Percentiles rank a stretch among this genome's conserved stretches.
phyloP scores from a whole-genome alignment of 2,113 vertebrate species.

The Cryptomyrus ogoouensis region DNA sequence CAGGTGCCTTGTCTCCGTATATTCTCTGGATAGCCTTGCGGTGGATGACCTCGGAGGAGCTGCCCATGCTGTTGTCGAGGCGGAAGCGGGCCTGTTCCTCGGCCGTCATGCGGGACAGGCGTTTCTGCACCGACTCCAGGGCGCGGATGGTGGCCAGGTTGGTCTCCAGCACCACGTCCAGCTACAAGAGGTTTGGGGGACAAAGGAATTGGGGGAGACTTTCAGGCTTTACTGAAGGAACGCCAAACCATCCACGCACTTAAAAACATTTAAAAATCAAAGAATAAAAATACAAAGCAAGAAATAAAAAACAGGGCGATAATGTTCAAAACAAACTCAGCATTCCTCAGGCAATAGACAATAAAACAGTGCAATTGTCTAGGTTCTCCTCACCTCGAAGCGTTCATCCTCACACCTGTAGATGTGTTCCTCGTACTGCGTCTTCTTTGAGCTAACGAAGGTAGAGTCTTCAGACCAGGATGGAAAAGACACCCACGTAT shows the following conservation, averaged over 20 bases:
- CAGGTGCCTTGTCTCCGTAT: constrained; percentile 91
- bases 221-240: not conserved
- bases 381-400: constrained; percentile 74
- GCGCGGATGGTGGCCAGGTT: constrained; percentile 91
- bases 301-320: not conserved
- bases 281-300: not conserved
- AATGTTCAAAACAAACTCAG: not conserved
- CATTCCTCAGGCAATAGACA: not conserved
- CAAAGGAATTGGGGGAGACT: not conserved
- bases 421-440: constrained; percentile 96
- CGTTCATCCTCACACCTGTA: constrained; percentile 97
- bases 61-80: constrained; percentile 90
- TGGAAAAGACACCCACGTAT: constrained; percentile 96
- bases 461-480: constrained; percentile 99
- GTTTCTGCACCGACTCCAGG: constrained; percentile 89
- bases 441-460: constrained; percentile 98
- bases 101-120: constrained; percentile 88
- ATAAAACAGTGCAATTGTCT: not conserved
- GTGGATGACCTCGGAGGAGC: constrained; percentile 92
- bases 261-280: not conserved
- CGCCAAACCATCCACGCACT: not conserved
- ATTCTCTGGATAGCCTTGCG: constrained; percentile 97
- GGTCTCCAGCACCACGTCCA: constrained; percentile 94
- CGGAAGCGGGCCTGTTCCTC: constrained; percentile 94
- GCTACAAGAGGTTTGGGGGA: constrained; percentile 50